Evolutionary conservation across 2,888 invertebrate species (phyloP), one percentile per base, ranked within the genome.

Genomic region (Ophraella communa): DNA sequence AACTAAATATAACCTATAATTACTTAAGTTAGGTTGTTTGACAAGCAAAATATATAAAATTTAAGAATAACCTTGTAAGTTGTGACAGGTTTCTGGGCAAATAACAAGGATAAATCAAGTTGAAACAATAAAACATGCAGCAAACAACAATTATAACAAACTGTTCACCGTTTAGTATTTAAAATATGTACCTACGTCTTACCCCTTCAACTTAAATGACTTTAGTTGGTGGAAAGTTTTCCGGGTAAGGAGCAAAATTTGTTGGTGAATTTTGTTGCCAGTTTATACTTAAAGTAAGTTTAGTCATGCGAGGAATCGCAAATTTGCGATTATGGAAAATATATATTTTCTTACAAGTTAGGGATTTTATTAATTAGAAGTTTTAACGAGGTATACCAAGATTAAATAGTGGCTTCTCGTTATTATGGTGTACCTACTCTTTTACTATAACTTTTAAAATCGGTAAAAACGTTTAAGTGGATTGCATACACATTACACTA

Each of bases 231-330:
- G 11, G 39, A 59, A 59, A 71, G 67, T 74, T 73, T 64, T 63
- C 63, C 65, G 66, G 68, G 66, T 69, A 62, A 62, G 66, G 60
- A 65, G 63, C 67, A 68, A 74, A 73, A 71, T 73, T 76, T 76
- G 75, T 74, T 74, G 68, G 73, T 71, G 77, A 79, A 78, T 79
- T 79, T 78, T 79, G 78, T 79, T 80, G 75, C 76, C 76, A 76
- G 73, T 77, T 79, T 77, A 76, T 78, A 79, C 79, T 79, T 77
- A 74, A 39, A 39, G 75, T 72, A 78, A 80, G 79, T 78, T 80
- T 77, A 80, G 79, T 79, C 80, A 80, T 80, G 80, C 80, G 76
- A 75, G 75, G 80, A 79, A 79, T 80, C 79, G 78, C 79, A 78
- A 79, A 79, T 80, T 79, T 78, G 78, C 77, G 79, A 80, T 80